Base-by-base conservation (phyloP, 2,888 invertebrate genomes). In the Buathra laborator region DNA sequence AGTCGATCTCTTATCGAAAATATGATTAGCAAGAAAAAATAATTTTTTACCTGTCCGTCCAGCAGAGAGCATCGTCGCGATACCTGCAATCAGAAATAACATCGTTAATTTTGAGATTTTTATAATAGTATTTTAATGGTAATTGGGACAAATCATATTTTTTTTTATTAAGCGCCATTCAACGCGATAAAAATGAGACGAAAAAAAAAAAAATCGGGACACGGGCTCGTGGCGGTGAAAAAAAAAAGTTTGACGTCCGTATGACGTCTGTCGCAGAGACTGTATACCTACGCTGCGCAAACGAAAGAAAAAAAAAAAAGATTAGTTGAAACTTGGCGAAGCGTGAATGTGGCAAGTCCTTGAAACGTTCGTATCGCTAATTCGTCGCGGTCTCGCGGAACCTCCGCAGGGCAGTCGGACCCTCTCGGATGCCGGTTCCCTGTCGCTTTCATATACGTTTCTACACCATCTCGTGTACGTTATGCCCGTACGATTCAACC, bases 41-140 rank as follows among this genome's bases (percentile, higher is more conserved):
- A 64, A 62, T 53, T 19, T 74, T 95, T 96, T 95, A 98, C 98
- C 98, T 96, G 94, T 98, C 98, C 72, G 97, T 96, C 98, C 98
- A 98, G 94, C 98, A 98, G 70, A 98, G 95, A 24, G 97, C 96
- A 89, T 98, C 98, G 89, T 98, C 98, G 87, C 98, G 96, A 94
- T 98, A 98, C 95, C 98, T 98, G 96, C 86, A 96, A 93, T 87
- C 86, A 84, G 59, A 76, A 86, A 94, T 93, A 94, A 48, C n/a
- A 59, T 46, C 46, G 32, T 10, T 37, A 37, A 37, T 37, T 37
- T 37, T 37, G 6, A 0, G 6, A 37, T 37, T 37, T 37, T 37
- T 37, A 9, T 37, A 24, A 24, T 24, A 24, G 24, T 24, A 24
- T 24, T 24, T 24, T 24, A 24, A 24, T 24, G 24, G 24, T 24